Percentiles rank a stretch among this genome's conserved stretches.
phyloP scores from a whole-genome alignment of 2,888 invertebrate genomes.

The Willowsia nigromaculata region DNA sequence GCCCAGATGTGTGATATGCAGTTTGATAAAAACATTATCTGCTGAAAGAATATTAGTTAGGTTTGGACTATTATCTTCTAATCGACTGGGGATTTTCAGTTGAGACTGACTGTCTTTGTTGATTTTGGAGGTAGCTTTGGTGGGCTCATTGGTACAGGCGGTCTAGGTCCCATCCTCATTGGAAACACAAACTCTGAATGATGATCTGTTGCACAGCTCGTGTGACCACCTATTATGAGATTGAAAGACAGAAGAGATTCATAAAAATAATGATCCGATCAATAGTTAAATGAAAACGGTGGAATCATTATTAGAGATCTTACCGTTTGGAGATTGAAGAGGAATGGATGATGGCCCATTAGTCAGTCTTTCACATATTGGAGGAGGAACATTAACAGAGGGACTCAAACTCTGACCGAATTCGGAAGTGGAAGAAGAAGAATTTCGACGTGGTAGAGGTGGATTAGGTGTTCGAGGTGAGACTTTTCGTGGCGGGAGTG shows the following conservation, averaged over 20 bases:
- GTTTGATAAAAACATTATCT: not conserved
- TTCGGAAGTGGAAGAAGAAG: constrained; percentile 70
- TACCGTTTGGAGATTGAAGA: constrained; percentile 70
- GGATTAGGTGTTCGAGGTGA: constrained; percentile 76
- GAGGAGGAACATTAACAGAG: constrained; percentile 63
- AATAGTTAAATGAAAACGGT: not conserved
- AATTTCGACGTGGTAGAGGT: constrained; percentile 65
- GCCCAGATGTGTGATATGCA: not conserved
- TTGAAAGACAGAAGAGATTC: not conserved
- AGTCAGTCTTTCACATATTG: constrained; percentile 75
- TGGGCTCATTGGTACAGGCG: constrained; percentile 65
- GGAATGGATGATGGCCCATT: constrained; percentile 74
- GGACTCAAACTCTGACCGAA: constrained; percentile 72
- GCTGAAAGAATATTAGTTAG: not conserved
- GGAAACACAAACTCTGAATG: constrained; percentile 60
- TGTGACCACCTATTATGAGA: constrained; percentile 36
- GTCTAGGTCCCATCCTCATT: constrained; percentile 48
- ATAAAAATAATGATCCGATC: not conserved
- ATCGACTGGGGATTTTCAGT: constrained; percentile 43
- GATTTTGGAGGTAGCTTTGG: constrained; percentile 75
- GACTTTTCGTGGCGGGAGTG: constrained; percentile 76
- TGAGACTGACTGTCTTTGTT: constrained; percentile 69
- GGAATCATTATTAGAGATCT: no score
- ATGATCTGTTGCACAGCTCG: constrained; percentile 69
- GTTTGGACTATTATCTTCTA: not conserved